Evolutionary conservation across 2,888 invertebrate genomes (phyloP), one percentile per base, ranked within the genome.

Genomic region (Spatulosminthurus flaviceps): DNA sequence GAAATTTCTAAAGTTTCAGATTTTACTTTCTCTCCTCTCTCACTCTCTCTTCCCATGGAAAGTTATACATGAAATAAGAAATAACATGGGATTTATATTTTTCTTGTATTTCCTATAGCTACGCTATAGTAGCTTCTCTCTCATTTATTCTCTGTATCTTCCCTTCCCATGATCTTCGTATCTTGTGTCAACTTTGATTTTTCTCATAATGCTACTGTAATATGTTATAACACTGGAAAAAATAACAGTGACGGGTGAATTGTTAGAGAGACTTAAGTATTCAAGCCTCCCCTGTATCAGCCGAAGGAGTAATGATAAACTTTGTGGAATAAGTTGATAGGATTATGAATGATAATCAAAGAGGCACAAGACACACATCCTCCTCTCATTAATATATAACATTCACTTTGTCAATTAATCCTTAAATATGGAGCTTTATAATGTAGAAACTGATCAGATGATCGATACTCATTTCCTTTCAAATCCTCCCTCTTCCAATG

Each of bases 141-240:
- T 13, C 13, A 41, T 41, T 41, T 41, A 41, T 9, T 51, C 9
- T 19, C 5, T 51, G 51, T 13, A 51, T 51, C 16, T 51, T 80
- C 24, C 29, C 64, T 79, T 77, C 79, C 74, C n/a, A n/a, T n/a
- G n/a, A n/a, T n/a, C n/a, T n/a, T n/a, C n/a, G n/a, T n/a, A n/a
- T n/a, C n/a, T n/a, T n/a, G 80, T 81, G 82, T 82, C 82, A 80
- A 79, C 79, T 72, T 80, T 77, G 77, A 82, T 82, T 81, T n/a
- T 82, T 82, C 80, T 78, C 74, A 19, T 51, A 51, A 13, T 51
- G n/a, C 51, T 51, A 51, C 5, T 51, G 13, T 7, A 9, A 41
- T 41, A 9, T n/a, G n/a, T n/a, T n/a, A n/a, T n/a, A n/a, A 51
- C 51, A 51, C 1, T 5, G 51, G 51, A 11, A 51, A 51, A 11